These are phyloP conservation scores for Liparis tanakae DNA, from an alignment of 2,797 vertebrate genomes.

Conservation along the genomic window DNA sequence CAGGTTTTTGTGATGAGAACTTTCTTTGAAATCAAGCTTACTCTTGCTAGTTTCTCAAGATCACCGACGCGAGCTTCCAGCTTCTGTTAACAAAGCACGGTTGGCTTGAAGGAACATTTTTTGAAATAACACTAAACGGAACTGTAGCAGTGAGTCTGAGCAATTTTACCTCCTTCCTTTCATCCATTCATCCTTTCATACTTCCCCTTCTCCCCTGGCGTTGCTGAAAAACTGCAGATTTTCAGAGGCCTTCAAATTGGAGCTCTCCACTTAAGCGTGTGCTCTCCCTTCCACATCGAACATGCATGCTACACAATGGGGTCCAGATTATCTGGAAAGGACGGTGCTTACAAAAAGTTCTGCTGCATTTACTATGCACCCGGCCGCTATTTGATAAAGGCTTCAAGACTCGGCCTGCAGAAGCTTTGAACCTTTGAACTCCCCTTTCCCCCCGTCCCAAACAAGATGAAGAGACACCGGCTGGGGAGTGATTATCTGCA, in stretches of 20 bases:
- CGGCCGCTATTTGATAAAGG: conserved; percentile 46
- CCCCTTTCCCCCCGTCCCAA: conserved; percentile 33
- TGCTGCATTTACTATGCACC: conserved; percentile 37
- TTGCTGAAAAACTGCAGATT: conserved; percentile 13
- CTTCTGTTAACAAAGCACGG: too few relatives aligned
- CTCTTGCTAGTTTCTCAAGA: too few relatives aligned
- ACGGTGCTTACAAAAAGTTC: conserved; percentile 38
- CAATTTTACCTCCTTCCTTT: conserved; percentile 6
- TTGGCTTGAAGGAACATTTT: too few relatives aligned
- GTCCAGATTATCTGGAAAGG: conserved; percentile 55
- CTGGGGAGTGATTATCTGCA: conserved; percentile 46
- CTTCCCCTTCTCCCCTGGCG: conserved; percentile 13
- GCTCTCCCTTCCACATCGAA: conserved; percentile 50
- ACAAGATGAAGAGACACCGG: conserved; percentile 59
- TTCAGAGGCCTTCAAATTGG: conserved; percentile 35
- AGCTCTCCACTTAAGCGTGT: conserved; percentile 58
- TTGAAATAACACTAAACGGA: conserved; percentile 6
- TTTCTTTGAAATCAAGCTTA: too few relatives aligned
- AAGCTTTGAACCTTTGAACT: conserved; percentile 44
- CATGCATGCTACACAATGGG: conserved; percentile 53
- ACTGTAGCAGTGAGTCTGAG: background rate
- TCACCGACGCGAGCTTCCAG: too few relatives aligned
- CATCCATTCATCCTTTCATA: background rate
- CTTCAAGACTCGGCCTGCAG: conserved; percentile 43
- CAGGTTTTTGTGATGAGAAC: too few relatives aligned